Conservation (phyloP, 2,888 invertebrate genomes). For the Drosophila mayaguana region DNA sequence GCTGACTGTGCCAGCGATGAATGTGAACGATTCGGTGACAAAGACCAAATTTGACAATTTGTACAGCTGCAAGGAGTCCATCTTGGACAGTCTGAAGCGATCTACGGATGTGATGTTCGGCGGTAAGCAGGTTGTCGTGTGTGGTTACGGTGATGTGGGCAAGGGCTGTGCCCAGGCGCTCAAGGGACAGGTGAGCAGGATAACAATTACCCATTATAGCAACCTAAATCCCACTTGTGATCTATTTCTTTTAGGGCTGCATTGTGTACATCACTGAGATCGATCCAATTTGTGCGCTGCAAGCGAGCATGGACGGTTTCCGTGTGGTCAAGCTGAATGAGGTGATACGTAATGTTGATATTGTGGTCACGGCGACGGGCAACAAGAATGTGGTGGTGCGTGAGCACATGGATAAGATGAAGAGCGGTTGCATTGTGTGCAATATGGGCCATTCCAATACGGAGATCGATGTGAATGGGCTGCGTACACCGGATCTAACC, state of each 20-base stretch:
- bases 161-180: constrained; percentile 98
- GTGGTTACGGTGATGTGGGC: constrained; percentile 98
- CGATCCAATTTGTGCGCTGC: constrained; percentile 98
- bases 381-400: constrained; percentile 98
- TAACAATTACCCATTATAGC: no score
- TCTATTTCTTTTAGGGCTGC: constrained; percentile 88
- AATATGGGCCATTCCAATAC: constrained; percentile 99
- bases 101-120: constrained; percentile 96
- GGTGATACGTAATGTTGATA: constrained; percentile 96
- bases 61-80: constrained; percentile 97
- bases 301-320: constrained; percentile 98
- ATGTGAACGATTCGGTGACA: constrained; percentile 98
- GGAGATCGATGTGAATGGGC: constrained; percentile 96
- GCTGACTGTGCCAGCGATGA: constrained; percentile 98
- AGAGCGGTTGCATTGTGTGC: constrained; percentile 97
- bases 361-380: constrained; percentile 98
- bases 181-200: constrained; percentile 88
- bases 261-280: constrained; percentile 96
- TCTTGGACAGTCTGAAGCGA: constrained; percentile 89
- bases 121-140: constrained; percentile 97
- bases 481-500: constrained; percentile 96
- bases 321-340: constrained; percentile 97
- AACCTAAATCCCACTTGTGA: neutral
- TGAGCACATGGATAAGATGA: constrained; percentile 98
- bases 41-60: constrained; percentile 99